A percentile compares a stretch with the other conserved stretches of the same genome.
Evolutionary conservation across 1,140 invertebrate species (phyloP).

Genomic region (Leptopilina boulardi): DNA sequence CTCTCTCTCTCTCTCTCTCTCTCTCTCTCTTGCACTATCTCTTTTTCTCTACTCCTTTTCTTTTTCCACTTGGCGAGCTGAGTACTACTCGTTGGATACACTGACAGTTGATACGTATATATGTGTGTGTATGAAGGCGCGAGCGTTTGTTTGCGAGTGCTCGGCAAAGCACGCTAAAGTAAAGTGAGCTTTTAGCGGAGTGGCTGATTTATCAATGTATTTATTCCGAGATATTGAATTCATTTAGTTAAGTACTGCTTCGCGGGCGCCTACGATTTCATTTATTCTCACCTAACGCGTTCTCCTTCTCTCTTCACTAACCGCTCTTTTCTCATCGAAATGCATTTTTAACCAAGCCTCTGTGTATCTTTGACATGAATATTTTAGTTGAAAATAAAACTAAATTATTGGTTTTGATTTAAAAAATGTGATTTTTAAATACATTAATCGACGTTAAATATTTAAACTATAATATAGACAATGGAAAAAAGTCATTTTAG

Average conservation of each 20-base stretch:
- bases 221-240: constrained; percentile 77
- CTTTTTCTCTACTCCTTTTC: constrained; percentile 30
- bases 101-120: constrained; percentile 33
- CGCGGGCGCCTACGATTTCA: constrained; percentile 51
- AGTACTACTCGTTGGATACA: constrained; percentile 49
- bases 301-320: background rate
- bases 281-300: constrained; percentile 59
- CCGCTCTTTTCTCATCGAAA: constrained; percentile 19
- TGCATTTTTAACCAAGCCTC: background rate
- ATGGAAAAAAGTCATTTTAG: too few relatives aligned
- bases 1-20: constrained; percentile 49
- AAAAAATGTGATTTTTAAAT: too few relatives aligned
- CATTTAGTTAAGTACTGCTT: constrained; percentile 74
- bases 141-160: constrained; percentile 70
- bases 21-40: background rate
- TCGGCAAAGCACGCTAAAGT: constrained; percentile 71
- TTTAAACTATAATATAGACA: too few relatives aligned
- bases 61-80: constrained; percentile 55
- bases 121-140: constrained; percentile 45
- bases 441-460: too few relatives aligned
- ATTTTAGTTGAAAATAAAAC: background rate
- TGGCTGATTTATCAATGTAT: constrained; percentile 77
- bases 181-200: constrained; percentile 76
- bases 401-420: too few relatives aligned
- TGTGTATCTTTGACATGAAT: background rate